These are phyloP conservation scores for Hemicentrotus pulcherrimus DNA, from an alignment of 35 echinoderm and acorn worm genomes.

Conservation along the genomic window DNA sequence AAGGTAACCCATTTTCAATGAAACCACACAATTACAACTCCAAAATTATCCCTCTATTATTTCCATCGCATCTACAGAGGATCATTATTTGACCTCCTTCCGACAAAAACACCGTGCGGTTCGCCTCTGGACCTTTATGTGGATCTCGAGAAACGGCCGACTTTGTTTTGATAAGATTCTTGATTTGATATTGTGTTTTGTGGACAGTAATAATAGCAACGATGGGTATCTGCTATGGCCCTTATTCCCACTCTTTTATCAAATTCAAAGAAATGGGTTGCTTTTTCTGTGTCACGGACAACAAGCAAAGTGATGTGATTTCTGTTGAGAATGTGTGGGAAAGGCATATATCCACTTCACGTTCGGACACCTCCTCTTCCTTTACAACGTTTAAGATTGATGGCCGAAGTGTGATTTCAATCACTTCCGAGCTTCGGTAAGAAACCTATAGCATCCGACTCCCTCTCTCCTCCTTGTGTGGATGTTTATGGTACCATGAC, in stretches of 20 bases:
- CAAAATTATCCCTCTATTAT: neutral
- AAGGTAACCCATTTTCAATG: neutral
- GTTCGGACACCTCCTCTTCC: neutral
- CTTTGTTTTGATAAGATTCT: neutral
- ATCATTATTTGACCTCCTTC: neutral
- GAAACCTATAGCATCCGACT: neutral
- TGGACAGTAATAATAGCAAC: neutral
- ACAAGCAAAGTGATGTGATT: neutral
- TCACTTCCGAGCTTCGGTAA: neutral
- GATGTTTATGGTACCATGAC: neutral
- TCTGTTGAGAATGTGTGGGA: neutral
- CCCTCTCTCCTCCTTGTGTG: neutral
- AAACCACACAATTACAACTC: constrained; percentile 2
- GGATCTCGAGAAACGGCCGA: neutral
- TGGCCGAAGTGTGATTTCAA: neutral
- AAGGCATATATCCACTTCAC: neutral
- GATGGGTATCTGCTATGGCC: neutral
- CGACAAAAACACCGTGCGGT: neutral
- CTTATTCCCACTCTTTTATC: neutral
- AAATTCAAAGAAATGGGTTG: neutral
- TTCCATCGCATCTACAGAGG: neutral
- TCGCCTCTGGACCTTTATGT: neutral
- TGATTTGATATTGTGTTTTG: neutral
- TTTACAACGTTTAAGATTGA: neutral
- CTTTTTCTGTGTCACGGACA: constrained; percentile 1